These are phyloP conservation scores for Amblyraja radiata DNA, from an alignment of 2,797 vertebrate species.

Conservation along the genomic window DNA sequence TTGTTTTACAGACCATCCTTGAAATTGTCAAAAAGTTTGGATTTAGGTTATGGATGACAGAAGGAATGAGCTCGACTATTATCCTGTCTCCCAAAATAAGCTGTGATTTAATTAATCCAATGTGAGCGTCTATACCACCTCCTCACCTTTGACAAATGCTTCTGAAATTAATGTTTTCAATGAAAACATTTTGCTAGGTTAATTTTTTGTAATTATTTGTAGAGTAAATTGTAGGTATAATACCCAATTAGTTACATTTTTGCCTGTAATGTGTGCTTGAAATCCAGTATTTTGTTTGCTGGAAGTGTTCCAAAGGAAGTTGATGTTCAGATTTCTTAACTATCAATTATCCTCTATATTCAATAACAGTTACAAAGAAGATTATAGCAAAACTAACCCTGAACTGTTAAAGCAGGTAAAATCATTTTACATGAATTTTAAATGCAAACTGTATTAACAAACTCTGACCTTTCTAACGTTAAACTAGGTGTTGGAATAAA, in stretches of 20 bases:
- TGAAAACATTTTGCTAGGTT: conserved; percentile 26
- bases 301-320: neutral
- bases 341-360: neutral
- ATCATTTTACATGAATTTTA: neutral
- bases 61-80: conserved; percentile 30
- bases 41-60: conserved; percentile 37
- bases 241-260: neutral
- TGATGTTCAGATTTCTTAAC: neutral
- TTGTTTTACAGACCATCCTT: conserved; percentile 23
- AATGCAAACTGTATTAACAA: neutral
- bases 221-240: neutral
- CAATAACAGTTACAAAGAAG: neutral
- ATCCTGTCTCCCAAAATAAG: conserved; percentile 31
- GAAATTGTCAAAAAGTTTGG: conserved; percentile 38
- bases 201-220: neutral
- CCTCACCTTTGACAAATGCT: conserved; percentile 13
- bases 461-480: conserved; percentile 20
- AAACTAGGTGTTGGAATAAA: conserved; percentile 23
- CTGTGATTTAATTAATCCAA: conserved; percentile 29
- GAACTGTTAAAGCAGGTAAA: neutral
- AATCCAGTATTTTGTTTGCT: neutral
- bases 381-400: neutral
- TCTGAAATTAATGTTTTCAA: conserved; percentile 21
- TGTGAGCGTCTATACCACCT: neutral
- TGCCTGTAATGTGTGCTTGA: neutral